Base-by-base conservation (phyloP, 1,140 invertebrate species). In the Pomacea maculata region DNA sequence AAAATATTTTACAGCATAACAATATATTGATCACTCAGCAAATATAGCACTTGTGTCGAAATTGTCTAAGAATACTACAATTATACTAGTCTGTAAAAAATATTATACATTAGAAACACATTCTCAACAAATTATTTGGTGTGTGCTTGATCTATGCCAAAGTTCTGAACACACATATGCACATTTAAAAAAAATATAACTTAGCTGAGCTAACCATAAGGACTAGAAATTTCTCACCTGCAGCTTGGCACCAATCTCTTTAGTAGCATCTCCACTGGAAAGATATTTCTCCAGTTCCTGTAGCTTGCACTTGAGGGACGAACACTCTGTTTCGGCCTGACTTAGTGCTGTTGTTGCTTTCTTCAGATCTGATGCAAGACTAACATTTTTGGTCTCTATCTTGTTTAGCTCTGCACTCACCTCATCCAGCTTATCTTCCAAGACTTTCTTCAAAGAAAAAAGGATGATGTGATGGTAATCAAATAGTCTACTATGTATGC, bases 381-480 rank as follows among this genome's bases (percentile, higher is more conserved):
- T 80, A 11, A 73, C 63, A 77, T 86, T 88, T 64, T 86, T 84
- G 52, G 84, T 79, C 76, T 89, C 86, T 15, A 82, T 45, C 64
- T 86, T 87, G 45, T 86, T 77, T 45, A 90, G 81, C 57, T 89
- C 85, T 68, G 85, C 81, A 45, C 77, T 87, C 5, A 88, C 84
- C 75, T 90, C 89, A 17, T 90, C 87, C 29, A 89, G 21, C 75
- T 86, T 86, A 77, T 76, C 83, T 21, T 86, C 87, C 52, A 84
- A 75, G n/a, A 85, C 86, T 81, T 85, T 86, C 89, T 90, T 83
- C 10, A 84, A 82, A 64, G 29, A 45, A 34, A 83, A 80, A 79
- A 67, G 21, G 21, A 19, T 8, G 19, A 55, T 1, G 7, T 68
- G 34, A 54, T 63, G 21, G 34, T 45, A 72, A 71, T 19, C 11